Evolutionary conservation across 2,113 vertebrate species (phyloP), one percentile per base, ranked within the genome.

Genomic region (Falcunculus frontatus): DNA sequence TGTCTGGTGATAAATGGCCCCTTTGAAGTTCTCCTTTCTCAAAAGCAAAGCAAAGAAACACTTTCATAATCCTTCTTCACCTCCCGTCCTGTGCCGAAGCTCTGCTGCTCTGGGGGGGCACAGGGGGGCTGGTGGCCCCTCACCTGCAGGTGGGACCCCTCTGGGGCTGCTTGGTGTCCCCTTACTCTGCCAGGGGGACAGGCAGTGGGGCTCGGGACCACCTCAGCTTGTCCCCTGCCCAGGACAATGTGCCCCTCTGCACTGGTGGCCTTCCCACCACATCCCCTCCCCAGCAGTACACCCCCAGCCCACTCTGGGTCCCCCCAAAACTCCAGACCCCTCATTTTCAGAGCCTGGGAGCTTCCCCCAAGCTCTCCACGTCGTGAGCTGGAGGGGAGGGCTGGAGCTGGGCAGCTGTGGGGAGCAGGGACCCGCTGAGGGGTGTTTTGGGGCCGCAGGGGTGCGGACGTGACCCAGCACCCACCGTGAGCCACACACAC

Each of bases 11-110:
- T 91, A 91, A 96, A 92, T 89, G 86, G 82, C 82, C 67, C 76
- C 89, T 97, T 97, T 96, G 96, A 97, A 97, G 91, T 95, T 96
- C 84, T 91, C 85, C 83, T 78, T 85, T 95, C 95, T 96, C 94
- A 84, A 89, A 96, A 93, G 93, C 68, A 97, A 96, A 96, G 92
- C 93, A 93, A 95, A 96, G 96, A 93, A 95, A 92, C 93, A 93
- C 85, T 93, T 97, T 90, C 93, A 94, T 86, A 85, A 92, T 88
- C 90, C 41, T 5, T 33, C 77, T 94, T 79, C 90, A 72, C 76
- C 82, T 63, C 50, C 83, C 57, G 6, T 92, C 89, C 89, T 89
- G 42, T 22, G 53, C 68, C 0, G 59, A 52, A 75, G 32, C 73
- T 82, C 41, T n/a, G 73, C 75, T 52, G 67, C 72, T 50, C 68